Conservation (phyloP, 2,113 vertebrate species). For the Theropithecus gelada region DNA sequence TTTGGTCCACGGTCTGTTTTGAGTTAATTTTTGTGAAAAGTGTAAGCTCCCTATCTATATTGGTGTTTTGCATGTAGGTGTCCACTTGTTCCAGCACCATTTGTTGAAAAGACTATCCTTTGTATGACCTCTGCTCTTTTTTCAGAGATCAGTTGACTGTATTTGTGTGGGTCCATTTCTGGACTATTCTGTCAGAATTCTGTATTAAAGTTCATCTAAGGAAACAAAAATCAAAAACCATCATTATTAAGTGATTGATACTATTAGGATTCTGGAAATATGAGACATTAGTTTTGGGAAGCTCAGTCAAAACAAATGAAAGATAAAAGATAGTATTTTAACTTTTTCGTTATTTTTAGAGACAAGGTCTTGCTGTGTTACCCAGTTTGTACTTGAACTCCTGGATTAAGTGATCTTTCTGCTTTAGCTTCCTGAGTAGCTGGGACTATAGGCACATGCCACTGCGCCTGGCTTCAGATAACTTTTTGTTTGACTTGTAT, state of each 20-base stretch:
- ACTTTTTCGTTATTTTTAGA: not conserved
- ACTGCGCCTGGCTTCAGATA: not conserved
- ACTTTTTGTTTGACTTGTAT: constrained; percentile 8
- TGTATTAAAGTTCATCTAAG: not conserved
- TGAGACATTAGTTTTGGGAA: not conserved
- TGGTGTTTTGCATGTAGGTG: not conserved
- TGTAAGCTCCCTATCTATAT: not conserved
- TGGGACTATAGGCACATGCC: not conserved
- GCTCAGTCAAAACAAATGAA: constrained; percentile 21
- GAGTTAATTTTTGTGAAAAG: constrained; percentile 19
- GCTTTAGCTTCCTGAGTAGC: not conserved
- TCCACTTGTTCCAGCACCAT: not conserved
- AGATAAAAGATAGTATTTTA: constrained; percentile 26
- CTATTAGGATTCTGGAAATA: not conserved
- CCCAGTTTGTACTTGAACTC: not conserved
- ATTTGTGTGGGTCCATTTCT: constrained; percentile 4
- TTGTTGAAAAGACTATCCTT: not conserved
- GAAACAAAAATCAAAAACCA: not conserved
- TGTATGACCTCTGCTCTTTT: not conserved
- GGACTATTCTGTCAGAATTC: not conserved
- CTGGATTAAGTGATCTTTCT: not conserved
- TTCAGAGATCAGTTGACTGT: not conserved
- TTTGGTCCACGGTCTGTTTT: not conserved
- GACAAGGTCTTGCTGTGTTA: not conserved
- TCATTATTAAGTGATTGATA: not conserved